Percentiles rank a stretch among this genome's conserved stretches.
Conservation (phyloP, 1,140 invertebrate species). For the Ostrea edulis region DNA sequence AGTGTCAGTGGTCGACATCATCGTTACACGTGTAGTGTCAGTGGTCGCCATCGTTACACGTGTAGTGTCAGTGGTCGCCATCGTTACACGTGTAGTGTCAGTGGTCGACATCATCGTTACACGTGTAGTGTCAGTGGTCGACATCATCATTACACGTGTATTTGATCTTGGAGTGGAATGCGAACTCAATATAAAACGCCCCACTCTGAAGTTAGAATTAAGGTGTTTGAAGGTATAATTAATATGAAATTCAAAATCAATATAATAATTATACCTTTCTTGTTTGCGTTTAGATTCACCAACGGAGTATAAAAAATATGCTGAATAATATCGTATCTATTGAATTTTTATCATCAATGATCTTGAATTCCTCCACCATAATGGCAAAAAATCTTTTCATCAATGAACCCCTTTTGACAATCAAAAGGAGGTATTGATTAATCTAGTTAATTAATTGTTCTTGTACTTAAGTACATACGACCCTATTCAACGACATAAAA, state of each 20-base stretch:
- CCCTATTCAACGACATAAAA: neutral
- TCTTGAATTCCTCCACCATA: neutral
- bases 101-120: too few relatives aligned
- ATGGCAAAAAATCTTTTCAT: neutral
- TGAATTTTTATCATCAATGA: conserved; percentile 19
- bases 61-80: too few relatives aligned
- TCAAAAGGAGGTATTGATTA: conserved; percentile 8
- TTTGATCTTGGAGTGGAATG: too few relatives aligned
- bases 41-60: too few relatives aligned
- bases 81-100: too few relatives aligned
- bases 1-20: too few relatives aligned
- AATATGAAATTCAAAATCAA: neutral
- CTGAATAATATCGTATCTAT: neutral
- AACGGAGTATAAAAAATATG: neutral
- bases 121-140: too few relatives aligned
- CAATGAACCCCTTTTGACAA: neutral
- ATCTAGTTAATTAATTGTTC: neutral
- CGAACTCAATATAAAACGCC: neutral
- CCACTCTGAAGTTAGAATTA: neutral
- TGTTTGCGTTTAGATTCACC: neutral
- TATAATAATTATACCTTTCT: neutral
- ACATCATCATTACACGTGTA: too few relatives aligned
- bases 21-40: too few relatives aligned
- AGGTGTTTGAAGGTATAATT: neutral
- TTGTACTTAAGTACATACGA: neutral